Percentiles rank a stretch among this genome's conserved stretches.
These are phyloP conservation scores for Frankliniella intonsa DNA, from an alignment of 2,888 invertebrate species.

Conservation along the genomic window DNA sequence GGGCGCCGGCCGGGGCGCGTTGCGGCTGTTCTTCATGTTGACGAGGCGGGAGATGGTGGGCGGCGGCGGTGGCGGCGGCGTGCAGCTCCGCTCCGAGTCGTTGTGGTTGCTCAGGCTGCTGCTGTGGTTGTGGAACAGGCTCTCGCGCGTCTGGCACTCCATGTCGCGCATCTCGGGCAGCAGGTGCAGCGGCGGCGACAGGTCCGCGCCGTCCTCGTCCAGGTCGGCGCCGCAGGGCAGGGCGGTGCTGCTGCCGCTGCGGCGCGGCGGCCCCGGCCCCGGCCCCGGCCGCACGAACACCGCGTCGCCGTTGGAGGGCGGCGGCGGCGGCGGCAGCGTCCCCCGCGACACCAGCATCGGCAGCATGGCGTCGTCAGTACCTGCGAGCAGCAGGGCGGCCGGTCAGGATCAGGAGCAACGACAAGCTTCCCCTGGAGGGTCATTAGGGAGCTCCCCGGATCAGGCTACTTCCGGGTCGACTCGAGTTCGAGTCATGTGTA, in stretches of 20 bases:
- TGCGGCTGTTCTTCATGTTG: conserved; percentile 33
- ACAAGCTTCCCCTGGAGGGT: too few species aligned
- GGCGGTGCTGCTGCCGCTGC: background rate
- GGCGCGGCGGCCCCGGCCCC: background rate
- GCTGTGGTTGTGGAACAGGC: conserved; percentile 53
- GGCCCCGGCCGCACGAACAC: background rate
- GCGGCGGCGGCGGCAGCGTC: conserved; percentile 16
- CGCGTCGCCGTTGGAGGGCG: background rate
- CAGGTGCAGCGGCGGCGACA: conserved; percentile 19
- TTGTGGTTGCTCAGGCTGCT: conserved; percentile 36
- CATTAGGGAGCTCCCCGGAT: too few species aligned
- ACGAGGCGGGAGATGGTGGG: conserved; percentile 40
- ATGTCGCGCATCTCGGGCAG: conserved; percentile 64
- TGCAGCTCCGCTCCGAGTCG: conserved; percentile 37
- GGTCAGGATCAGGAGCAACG: too few species aligned
- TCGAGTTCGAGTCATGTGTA: too few species aligned
- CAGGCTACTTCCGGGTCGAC: too few species aligned
- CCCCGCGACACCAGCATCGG: conserved; percentile 33
- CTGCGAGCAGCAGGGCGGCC: background rate
- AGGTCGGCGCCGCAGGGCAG: conserved; percentile 32
- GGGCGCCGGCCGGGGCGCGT: conserved; percentile 39
- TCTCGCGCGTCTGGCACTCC: conserved; percentile 79
- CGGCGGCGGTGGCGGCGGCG: conserved; percentile 45
- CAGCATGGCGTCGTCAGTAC: conserved; percentile 34
- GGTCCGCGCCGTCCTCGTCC: conserved; percentile 37